Evolutionary conservation across 2,888 invertebrate species (phyloP), one percentile per base, ranked within the genome.

Genomic region (Synanthedon myopaeformis): DNA sequence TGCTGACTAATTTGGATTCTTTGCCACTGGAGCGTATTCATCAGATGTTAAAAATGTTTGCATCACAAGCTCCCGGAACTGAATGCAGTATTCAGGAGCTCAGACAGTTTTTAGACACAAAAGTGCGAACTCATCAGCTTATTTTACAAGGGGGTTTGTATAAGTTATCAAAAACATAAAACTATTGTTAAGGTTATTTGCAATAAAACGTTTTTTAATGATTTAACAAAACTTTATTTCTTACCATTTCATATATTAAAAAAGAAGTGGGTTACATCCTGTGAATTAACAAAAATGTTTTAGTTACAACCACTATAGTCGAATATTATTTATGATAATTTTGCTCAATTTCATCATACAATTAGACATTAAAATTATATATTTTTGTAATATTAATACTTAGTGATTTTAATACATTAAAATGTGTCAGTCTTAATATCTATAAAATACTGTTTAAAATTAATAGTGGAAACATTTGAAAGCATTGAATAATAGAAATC

Each of bases 1-100:
- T 98, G 98, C 82, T 98, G 55, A 97, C 97, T 11, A 98, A 98
- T 86, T 86, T 98, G 59, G 97, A 97, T 67, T 95, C 94, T 0
- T 88, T 98, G 71, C 94, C 97, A 0, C 83, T 98, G 59, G 97
- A 98, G 63, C 89, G 97, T 53, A 98, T 98, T 64, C 96, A 97
- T 79, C 96, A 96, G 72, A 98, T 98, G 97, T 79, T 98, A 57
- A 96, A 96, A 76, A 95, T 98, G 93, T 98, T 98, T 87, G 97
- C 97, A 1, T 96, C 96, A 42, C 96, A 96, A 83, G 96, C 96
- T 10, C 94, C 96, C 0, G 92, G 94, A 0, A 92, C 94, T 12
- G 97, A 98, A 72, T 97, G 96, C 69, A 95, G 94, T 61, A 85
- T 96, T 54, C 94, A 94, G 58, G 97, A 98, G 76, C 84, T 98